Evolutionary conservation across 2,797 vertebrate genomes (phyloP).

Genomic region (Danio albolineatus): DNA sequence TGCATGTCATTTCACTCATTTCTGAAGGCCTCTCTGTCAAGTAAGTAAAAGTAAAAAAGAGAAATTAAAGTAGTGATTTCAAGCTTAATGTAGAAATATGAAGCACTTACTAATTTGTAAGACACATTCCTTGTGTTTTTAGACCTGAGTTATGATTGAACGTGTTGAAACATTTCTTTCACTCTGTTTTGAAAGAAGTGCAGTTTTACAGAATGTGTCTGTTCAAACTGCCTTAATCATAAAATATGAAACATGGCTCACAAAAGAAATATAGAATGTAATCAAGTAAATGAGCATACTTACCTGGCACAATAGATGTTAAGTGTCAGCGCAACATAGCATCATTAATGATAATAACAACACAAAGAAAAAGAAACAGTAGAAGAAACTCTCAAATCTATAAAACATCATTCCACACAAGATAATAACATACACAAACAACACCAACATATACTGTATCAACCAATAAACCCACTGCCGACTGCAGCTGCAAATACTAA

Average conservation of each 20-base stretch:
- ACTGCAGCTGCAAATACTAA: slow-evolving; percentile 20
- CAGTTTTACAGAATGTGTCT: background rate
- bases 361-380: too few species aligned
- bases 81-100: too few species aligned
- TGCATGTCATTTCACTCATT: too few species aligned
- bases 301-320: slow-evolving; percentile 9
- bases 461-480: background rate
- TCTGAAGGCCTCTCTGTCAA: too few species aligned
- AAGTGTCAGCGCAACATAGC: background rate
- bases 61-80: too few species aligned
- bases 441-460: slow-evolving; percentile 3
- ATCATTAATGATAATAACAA: background rate
- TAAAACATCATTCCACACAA: background rate
- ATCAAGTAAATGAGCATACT: background rate
- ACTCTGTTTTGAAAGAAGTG: background rate
- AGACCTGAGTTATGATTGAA: background rate
- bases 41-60: too few species aligned
- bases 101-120: too few species aligned
- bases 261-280: background rate
- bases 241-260: background rate
- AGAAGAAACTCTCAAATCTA: background rate
- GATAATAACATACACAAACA: background rate
- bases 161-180: background rate
- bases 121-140: too few species aligned
- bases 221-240: background rate